phyloP scores from a whole-genome alignment of 2,113 vertebrate genomes.

The Tragelaphus scriptus region DNA sequence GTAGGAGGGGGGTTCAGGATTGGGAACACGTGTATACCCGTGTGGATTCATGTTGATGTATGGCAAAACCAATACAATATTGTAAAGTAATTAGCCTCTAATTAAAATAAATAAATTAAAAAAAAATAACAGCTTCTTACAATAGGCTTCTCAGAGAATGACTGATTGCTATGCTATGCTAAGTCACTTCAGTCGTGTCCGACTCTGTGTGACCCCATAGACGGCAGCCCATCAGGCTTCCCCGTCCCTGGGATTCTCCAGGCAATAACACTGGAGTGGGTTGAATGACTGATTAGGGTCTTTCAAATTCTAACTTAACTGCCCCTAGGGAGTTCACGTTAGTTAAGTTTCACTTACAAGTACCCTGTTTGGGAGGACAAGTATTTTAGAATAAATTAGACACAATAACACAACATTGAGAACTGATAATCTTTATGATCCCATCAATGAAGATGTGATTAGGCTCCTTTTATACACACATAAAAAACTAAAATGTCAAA shows the following conservation, averaged over 20 bases:
- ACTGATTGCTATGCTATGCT: no score
- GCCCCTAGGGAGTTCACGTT: not conserved
- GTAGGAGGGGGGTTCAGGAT: no score
- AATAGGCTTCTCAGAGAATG: not conserved
- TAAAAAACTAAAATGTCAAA: constrained; percentile 1
- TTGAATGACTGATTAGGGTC: not conserved
- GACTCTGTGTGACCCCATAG: no score
- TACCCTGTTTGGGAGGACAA: not conserved
- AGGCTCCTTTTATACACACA: not conserved
- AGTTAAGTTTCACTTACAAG: not conserved
- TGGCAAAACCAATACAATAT: no score
- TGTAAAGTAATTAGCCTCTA: no score
- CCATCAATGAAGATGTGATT: not conserved
- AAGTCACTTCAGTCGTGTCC: no score
- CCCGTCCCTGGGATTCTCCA: no score
- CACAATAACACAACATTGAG: not conserved
- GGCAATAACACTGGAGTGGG: no score
- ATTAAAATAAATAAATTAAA: no score
- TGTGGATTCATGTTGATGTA: no score
- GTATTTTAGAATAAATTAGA: not conserved
- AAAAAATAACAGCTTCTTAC: not conserved
- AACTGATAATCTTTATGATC: not conserved
- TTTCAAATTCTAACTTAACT: not conserved
- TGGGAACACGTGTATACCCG: no score
- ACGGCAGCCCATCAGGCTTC: no score